A percentile compares a stretch with the other conserved stretches of the same genome.
phyloP scores from a whole-genome alignment of 37 sponge, comb jelly and placozoan genomes.

The Aphrocallistes beatrix region DNA sequence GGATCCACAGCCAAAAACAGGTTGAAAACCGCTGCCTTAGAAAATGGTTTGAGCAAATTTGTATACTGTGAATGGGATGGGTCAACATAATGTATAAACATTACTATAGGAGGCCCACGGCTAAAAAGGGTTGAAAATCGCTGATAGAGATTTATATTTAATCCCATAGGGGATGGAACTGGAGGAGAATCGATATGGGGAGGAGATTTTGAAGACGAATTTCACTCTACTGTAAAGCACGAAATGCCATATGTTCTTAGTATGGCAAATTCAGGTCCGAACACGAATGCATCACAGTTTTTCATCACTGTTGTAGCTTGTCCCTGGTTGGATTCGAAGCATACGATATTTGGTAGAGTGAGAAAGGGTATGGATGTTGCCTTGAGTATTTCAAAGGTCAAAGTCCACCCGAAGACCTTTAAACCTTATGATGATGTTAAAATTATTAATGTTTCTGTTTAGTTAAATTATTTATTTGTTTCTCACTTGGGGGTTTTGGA shows the following conservation, averaged over 20 bases:
- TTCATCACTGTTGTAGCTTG: slow-evolving; percentile 83
- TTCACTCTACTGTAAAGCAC: slow-evolving; percentile 73
- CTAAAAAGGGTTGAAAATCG: too few relatives aligned
- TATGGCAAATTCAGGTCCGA: slow-evolving; percentile 96
- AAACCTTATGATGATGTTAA: slow-evolving; percentile 86
- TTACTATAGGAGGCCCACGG: too few relatives aligned
- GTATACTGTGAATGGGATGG: too few relatives aligned
- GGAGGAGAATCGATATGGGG: slow-evolving; percentile 96
- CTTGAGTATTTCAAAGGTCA: slow-evolving; percentile 74
- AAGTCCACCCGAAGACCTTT: slow-evolving; percentile 66
- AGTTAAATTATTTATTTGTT: slow-evolving; percentile 30
- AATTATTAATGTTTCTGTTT: slow-evolving; percentile 77
- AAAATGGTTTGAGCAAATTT: too few relatives aligned
- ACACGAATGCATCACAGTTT: slow-evolving; percentile 95
- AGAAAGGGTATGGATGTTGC: slow-evolving; percentile 86
- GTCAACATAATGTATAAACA: too few relatives aligned
- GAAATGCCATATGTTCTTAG: slow-evolving; percentile 82
- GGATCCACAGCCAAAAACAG: too few relatives aligned
- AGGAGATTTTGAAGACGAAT: slow-evolving; percentile 94
- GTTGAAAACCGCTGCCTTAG: too few relatives aligned
- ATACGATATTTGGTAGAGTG: slow-evolving; percentile 92
- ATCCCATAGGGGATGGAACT: slow-evolving; percentile 66
- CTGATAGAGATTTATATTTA: background rate
- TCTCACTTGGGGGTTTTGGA: too few relatives aligned
- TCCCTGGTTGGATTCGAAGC: slow-evolving; percentile 97